Conservation (phyloP, 1,140 invertebrate species). For the Xylocopa sonorina region DNA sequence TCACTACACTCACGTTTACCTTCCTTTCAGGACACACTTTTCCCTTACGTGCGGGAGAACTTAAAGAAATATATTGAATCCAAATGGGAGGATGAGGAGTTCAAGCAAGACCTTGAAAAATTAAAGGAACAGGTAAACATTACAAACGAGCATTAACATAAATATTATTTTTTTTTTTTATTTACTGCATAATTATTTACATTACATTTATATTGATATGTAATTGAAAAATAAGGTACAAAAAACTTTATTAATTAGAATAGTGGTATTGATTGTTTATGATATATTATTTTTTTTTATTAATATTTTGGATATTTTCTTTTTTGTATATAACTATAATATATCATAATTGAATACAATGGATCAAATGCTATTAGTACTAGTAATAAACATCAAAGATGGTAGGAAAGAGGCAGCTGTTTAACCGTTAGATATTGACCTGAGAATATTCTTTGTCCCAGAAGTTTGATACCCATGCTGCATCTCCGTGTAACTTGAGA, state of each 20-base stretch:
- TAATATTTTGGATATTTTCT: neutral
- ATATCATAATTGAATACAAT: neutral
- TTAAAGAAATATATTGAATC: slow-evolving; percentile 87
- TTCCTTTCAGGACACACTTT: slow-evolving; percentile 88
- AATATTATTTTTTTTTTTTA: neutral
- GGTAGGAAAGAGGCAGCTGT: slow-evolving; percentile 66
- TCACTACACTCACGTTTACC: slow-evolving; percentile 24
- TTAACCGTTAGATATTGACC: slow-evolving; percentile 63
- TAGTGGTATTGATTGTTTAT: slow-evolving; percentile 27
- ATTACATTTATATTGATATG: too few relatives aligned
- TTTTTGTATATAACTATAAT: too few relatives aligned
- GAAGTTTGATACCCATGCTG: slow-evolving; percentile 45
- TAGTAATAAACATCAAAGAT: slow-evolving; percentile 16
- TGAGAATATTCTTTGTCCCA: slow-evolving; percentile 70
- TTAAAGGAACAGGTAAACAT: slow-evolving; percentile 83
- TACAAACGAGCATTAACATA: neutral
- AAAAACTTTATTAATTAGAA: too few relatives aligned
- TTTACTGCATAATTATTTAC: too few relatives aligned
- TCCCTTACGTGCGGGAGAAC: slow-evolving; percentile 90
- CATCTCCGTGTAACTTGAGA: neutral
- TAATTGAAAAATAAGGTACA: too few relatives aligned
- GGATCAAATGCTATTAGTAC: neutral
- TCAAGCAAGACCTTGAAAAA: slow-evolving; percentile 86
- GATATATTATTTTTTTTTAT: neutral
- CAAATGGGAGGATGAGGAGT: slow-evolving; percentile 87